phyloP scores from a whole-genome alignment of 2,888 invertebrate genomes.

The Athalia rosae region DNA sequence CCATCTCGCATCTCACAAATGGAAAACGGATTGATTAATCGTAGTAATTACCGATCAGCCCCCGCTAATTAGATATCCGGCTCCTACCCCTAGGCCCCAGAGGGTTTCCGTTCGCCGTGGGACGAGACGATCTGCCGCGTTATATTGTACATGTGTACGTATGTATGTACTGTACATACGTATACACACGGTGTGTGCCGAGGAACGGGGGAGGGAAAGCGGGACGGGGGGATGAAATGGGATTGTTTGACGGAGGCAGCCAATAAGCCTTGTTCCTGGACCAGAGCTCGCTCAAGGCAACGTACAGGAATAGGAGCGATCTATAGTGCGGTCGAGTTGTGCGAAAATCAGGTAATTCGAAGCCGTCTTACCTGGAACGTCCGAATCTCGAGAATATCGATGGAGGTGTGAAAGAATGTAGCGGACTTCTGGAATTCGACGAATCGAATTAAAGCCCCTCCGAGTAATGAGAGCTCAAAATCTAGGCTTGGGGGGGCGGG shows the following conservation, averaged over 20 bases:
- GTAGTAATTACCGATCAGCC: conserved; percentile 77
- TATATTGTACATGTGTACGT: conserved; percentile 37
- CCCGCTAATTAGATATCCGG: conserved; percentile 74
- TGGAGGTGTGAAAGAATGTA: background rate
- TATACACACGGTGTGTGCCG: conserved; percentile 1
- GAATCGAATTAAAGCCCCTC: no score
- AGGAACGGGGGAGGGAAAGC: conserved; percentile 50
- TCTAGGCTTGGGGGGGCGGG: no score
- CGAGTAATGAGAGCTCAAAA: no score
- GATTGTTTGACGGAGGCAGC: conserved; percentile 70
- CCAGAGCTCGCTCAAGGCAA: background rate
- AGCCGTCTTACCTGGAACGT: background rate
- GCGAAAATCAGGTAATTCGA: conserved; percentile 18
- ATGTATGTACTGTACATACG: conserved; percentile 23
- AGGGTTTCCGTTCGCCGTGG: conserved; percentile 62
- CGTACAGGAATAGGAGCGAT: no score
- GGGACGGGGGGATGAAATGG: conserved; percentile 64
- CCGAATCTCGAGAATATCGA: background rate
- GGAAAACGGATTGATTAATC: conserved; percentile 77
- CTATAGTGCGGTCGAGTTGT: background rate
- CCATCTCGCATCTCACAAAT: conserved; percentile 69
- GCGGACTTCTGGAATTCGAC: background rate
- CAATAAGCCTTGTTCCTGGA: conserved; percentile 55
- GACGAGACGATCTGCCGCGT: conserved; percentile 51
- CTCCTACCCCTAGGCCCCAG: conserved; percentile 67